Percentiles rank a stretch among this genome's conserved stretches.
Evolutionary conservation across 1,140 invertebrate genomes (phyloP).

Genomic region (Bombyx mandarina): DNA sequence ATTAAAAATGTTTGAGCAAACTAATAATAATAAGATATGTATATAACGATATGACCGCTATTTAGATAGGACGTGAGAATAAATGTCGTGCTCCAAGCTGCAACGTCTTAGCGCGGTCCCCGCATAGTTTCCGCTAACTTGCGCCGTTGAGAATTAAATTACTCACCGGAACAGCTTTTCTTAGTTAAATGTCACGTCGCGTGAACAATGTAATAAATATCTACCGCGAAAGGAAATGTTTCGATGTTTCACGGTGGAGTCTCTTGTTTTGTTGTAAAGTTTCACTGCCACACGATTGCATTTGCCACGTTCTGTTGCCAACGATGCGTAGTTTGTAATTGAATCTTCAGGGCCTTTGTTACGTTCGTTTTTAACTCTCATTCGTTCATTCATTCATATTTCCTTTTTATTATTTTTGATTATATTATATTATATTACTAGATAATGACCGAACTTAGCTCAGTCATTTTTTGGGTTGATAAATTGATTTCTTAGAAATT

Average conservation of each 20-base stretch:
- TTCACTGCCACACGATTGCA: conserved; percentile 19
- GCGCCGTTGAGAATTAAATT: conserved; percentile 44
- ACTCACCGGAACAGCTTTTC: conserved; percentile 53
- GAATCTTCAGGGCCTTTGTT: too few species aligned
- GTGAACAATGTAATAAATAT: conserved; percentile 38
- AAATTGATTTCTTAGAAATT: conserved; percentile 2
- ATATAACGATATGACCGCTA: conserved; percentile 11
- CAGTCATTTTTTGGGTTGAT: neutral
- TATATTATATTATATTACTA: neutral
- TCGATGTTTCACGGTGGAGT: conserved; percentile 26
- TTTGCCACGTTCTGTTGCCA: conserved; percentile 17
- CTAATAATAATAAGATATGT: too few species aligned
- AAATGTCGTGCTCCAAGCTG: conserved; percentile 30
- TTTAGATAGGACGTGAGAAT: conserved; percentile 42
- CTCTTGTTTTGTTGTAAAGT: conserved; percentile 35
- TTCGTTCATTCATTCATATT: too few species aligned
- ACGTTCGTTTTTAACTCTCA: too few species aligned
- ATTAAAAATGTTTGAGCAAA: too few species aligned
- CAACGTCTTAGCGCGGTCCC: conserved; percentile 26
- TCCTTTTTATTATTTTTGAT: too few species aligned
- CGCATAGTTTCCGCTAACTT: conserved; percentile 42
- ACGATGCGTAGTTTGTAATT: too few species aligned
- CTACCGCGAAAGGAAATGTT: conserved; percentile 25
- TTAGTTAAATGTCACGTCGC: conserved; percentile 34
- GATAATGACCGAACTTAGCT: neutral